Evolutionary conservation across 2,113 vertebrate genomes (phyloP).

Genomic region (Nothoprocta pentlandii): DNA sequence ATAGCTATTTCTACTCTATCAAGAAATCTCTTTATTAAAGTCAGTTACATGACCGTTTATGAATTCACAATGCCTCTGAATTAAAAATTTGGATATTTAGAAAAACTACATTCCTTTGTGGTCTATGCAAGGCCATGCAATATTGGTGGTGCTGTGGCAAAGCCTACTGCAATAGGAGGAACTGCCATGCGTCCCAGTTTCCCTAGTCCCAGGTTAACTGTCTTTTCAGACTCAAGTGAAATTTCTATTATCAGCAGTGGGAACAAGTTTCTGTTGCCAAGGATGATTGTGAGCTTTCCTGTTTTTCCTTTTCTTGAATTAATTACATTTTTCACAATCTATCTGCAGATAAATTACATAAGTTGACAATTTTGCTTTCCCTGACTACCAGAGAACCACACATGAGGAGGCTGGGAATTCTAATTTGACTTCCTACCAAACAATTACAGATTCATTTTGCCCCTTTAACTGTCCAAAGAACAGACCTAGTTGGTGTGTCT

Average conservation of each 20-base stretch:
- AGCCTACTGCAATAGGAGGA: background rate
- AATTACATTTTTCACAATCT: background rate
- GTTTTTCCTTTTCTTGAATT: background rate
- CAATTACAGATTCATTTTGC: background rate
- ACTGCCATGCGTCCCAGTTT: background rate
- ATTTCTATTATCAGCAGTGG: background rate
- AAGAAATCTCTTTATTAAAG: background rate
- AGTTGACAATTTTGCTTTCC: background rate
- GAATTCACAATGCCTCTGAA: background rate
- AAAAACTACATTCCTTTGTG: background rate
- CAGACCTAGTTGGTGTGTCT: background rate
- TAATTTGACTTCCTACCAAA: background rate
- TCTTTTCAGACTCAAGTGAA: background rate
- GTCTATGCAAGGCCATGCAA: background rate
- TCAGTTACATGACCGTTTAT: background rate
- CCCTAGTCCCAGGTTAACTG: background rate
- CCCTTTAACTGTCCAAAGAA: background rate
- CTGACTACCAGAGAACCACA: background rate
- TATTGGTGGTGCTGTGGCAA: background rate
- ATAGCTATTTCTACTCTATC: background rate
- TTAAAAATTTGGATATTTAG: background rate
- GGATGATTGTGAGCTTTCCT: background rate
- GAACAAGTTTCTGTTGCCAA: background rate
- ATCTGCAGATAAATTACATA: background rate
- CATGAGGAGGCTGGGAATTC: background rate